Evolutionary conservation across 1,140 invertebrate species (phyloP), one percentile per base, ranked within the genome.

Genomic region (Ericerus pela): DNA sequence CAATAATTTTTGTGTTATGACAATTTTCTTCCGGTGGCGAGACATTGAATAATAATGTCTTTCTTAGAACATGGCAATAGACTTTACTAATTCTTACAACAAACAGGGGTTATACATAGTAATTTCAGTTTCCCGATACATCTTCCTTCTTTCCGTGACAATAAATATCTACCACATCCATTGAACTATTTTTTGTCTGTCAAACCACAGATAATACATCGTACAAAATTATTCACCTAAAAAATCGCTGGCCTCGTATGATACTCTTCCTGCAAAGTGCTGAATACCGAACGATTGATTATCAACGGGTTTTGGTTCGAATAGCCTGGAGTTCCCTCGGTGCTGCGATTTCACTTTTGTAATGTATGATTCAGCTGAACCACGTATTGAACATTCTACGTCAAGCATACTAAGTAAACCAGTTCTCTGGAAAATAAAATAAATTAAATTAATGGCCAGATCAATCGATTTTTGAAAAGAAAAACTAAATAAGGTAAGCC

Each of bases 371-470:
- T 93, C 89, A 2, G 88, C 84, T 0, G 84, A 84, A 43, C 88
- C 87, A 20, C 86, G 73, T 31, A 88, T 81, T 0, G 85, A 88
- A 65, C 89, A 93, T 70, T 94, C 89, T n/a, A 85, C 86, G 69
- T 95, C 90, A 58, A 95, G 69, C 79, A 94, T 88, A 62, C 86
- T 91, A 33, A 96, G 70, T 56, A 96, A 72, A 12, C 91, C 92
- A 4, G 86, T 93, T 60, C 88, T 78, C 78, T 84, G 63, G 10
- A 55, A 27, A 51, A 26, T 51, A 20, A 31, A 31, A n/a, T n/a
- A n/a, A n/a, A n/a, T n/a, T n/a, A n/a, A n/a, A n/a, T n/a, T n/a
- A n/a, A n/a, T n/a, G n/a, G n/a, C n/a, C n/a, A n/a, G n/a, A n/a
- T n/a, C 16, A 55, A 16, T 53, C 24, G 12, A 10, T 28, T 51